A percentile compares a stretch with the other conserved stretches of the same genome.
Conservation (phyloP, 2,888 invertebrate species). For the Balanococcus diminutus region DNA sequence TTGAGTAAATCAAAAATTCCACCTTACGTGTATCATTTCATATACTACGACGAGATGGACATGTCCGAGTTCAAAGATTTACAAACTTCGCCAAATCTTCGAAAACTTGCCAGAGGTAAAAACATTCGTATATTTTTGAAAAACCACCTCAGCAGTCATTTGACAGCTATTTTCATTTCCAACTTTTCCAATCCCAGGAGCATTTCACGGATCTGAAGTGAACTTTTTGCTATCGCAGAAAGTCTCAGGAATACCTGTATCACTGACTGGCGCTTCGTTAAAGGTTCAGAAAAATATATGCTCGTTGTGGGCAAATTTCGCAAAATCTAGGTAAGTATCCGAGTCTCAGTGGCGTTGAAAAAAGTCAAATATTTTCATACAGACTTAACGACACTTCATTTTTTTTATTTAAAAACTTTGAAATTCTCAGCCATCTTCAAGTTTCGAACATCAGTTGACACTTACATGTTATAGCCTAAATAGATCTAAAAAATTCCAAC, state of each 20-base stretch:
- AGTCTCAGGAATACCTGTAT: neutral
- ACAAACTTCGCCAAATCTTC: neutral
- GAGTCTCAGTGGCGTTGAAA: neutral
- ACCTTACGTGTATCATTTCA: neutral
- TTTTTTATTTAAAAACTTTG: too few relatives aligned
- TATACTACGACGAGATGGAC: constrained; percentile 16
- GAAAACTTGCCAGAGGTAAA: neutral
- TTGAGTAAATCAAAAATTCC: neutral
- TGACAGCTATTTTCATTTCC: neutral
- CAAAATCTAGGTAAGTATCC: constrained; percentile 8
- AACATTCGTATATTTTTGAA: neutral
- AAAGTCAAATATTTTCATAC: too few relatives aligned
- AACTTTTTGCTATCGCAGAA: neutral
- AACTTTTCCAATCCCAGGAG: neutral
- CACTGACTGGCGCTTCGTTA: neutral
- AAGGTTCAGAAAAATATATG: constrained; percentile 23
- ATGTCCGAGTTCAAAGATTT: constrained; percentile 25
- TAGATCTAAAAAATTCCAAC: too few relatives aligned
- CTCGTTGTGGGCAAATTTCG: constrained; percentile 43
- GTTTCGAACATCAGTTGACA: too few relatives aligned
- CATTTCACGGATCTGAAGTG: constrained; percentile 12
- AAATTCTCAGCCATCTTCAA: too few relatives aligned
- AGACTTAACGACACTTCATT: too few relatives aligned
- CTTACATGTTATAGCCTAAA: too few relatives aligned
- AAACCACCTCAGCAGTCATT: neutral